Evolutionary conservation across 2,888 invertebrate species (phyloP), one percentile per base, ranked within the genome.

Genomic region (Ecliptopera silaceata): DNA sequence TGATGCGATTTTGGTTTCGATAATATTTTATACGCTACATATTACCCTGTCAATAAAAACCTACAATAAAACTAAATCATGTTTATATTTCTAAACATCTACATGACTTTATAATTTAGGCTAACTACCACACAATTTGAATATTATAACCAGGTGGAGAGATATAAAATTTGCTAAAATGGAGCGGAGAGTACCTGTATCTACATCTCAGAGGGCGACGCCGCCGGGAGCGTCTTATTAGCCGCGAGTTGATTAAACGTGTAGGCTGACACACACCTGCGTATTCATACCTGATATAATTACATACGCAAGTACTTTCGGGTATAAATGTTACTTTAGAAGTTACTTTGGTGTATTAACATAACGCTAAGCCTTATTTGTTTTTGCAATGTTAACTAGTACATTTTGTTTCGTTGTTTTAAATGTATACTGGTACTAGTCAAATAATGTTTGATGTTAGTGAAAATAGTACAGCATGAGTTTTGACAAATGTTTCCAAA

Each of bases 211-310:
- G 20, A 38, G 32, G 12, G 36, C n/a, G n/a, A n/a, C n/a, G n/a
- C 36, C 47, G 59, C 57, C 43, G 39, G 34, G 56, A 36, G 59
- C 56, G 53, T 60, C 69, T 71, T 73, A 73, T 75, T 72, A 75
- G 69, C 69, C 57, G 60, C 60, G 63, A 61, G 65, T 71, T 74
- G 71, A 73, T 74, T 73, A 74, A 71, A 68, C 69, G 65, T 47
- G 62, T 59, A 54, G 59, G 54, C 51, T 43, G 51, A 38, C 43
- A 36, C 17, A 52, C 13, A 38, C 47, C 29, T 45, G 18, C 49
- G 38, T 39, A 56, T 38, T 55, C 51, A 50, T 53, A 55, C 55
- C 56, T 54, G 61, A 59, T 43, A 56, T 64, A 58, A 63, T 64
- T 56, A 54, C 59, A 49, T 43, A 52, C 43, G 31, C 49, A 42